phyloP scores from a whole-genome alignment of 1,140 invertebrate species.

The Calephelis virginiensis region DNA sequence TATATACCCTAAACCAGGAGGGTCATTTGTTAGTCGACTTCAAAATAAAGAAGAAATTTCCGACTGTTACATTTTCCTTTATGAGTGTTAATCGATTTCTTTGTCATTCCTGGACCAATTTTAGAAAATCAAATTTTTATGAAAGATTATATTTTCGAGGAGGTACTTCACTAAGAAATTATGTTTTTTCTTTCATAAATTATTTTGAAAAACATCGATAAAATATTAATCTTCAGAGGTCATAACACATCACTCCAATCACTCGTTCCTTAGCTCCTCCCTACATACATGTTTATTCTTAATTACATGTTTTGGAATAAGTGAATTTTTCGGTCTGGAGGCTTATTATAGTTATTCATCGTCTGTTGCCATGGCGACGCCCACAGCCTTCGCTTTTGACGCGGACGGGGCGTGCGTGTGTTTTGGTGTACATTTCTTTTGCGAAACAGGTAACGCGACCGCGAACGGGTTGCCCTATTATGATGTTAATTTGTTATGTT shows the following conservation, averaged over 20 bases:
- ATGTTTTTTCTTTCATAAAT: neutral
- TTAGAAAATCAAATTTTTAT: no score
- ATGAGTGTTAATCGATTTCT: no score
- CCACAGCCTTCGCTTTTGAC: conserved; percentile 42
- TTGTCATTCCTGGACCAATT: no score
- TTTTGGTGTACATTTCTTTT: conserved; percentile 41
- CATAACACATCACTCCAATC: neutral
- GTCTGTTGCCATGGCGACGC: conserved; percentile 60
- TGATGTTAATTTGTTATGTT: conserved; percentile 21
- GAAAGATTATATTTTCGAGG: no score
- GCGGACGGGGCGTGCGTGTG: conserved; percentile 27
- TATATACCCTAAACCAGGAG: no score
- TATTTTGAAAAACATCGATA: neutral
- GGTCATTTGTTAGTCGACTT: no score
- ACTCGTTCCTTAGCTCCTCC: conserved; percentile 26
- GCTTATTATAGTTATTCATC: conserved; percentile 70
- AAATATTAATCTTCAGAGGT: neutral
- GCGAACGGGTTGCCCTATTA: conserved; percentile 15
- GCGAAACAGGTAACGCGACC: conserved; percentile 5
- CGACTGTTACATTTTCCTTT: no score
- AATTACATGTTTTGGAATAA: conserved; percentile 70
- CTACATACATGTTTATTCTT: conserved; percentile 47
- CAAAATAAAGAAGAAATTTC: no score
- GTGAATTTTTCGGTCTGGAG: conserved; percentile 54
- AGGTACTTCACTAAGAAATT: no score